Evolutionary conservation across 2,113 vertebrate species (phyloP).

Genomic region (Antechinus stuartii): DNA sequence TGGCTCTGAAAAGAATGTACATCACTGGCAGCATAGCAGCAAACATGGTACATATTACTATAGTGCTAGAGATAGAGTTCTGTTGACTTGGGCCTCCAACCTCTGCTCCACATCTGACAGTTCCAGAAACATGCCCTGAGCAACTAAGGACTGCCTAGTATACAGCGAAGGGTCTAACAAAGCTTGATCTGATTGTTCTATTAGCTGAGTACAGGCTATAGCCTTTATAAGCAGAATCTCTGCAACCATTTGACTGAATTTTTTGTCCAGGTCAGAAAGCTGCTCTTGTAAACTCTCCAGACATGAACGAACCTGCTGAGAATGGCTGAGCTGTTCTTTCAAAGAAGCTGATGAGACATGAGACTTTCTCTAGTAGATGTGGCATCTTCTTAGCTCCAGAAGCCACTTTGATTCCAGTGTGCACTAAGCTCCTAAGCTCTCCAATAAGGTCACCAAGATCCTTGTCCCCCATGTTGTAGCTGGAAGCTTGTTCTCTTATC

Average conservation of each 20-base stretch:
- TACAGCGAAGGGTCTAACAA: slow-evolving; percentile 61
- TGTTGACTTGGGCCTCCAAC: slow-evolving; percentile 88
- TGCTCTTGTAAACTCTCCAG: slow-evolving; percentile 85
- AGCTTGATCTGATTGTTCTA: slow-evolving; percentile 60
- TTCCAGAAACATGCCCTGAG: slow-evolving; percentile 83
- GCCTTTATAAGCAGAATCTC: slow-evolving; percentile 84
- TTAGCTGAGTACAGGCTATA: slow-evolving; percentile 66
- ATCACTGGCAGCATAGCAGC: slow-evolving; percentile 89
- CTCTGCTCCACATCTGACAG: slow-evolving; percentile 88
- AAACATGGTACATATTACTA: slow-evolving; percentile 87
- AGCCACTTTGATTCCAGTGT: slow-evolving; percentile 50
- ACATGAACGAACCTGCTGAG: slow-evolving; percentile 83
- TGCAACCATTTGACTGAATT: slow-evolving; percentile 74
- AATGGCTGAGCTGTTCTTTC: slow-evolving; percentile 86
- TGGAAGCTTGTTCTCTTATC: slow-evolving; percentile 91
- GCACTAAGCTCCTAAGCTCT: slow-evolving; percentile 85
- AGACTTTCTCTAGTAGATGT: slow-evolving; percentile 42
- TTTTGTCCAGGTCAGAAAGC: slow-evolving; percentile 84
- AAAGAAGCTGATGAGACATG: slow-evolving; percentile 79
- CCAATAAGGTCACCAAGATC: slow-evolving; percentile 89
- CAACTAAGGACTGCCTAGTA: slow-evolving; percentile 70
- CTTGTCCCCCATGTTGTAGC: slow-evolving; percentile 90
- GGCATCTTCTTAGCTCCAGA: slow-evolving; percentile 69
- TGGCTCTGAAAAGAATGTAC: slow-evolving; percentile 91
- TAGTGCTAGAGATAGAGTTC: slow-evolving; percentile 87